Evolutionary conservation across 2,797 vertebrate species (phyloP), one percentile per base, ranked within the genome.

Genomic region (Sandelia bainsii): DNA sequence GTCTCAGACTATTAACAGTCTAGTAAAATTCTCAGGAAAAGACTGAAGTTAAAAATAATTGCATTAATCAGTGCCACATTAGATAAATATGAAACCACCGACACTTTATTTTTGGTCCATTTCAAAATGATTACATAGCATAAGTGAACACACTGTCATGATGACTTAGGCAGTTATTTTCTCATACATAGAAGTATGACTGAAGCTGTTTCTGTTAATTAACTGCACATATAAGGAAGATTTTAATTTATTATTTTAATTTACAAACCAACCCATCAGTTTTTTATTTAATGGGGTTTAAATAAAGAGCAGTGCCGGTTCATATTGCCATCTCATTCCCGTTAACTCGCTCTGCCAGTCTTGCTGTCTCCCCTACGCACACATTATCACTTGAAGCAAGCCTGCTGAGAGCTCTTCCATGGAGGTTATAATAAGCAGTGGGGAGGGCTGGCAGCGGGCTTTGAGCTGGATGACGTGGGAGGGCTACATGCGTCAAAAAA

Each of bases 1-100:
- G 59, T 85, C 81, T 65, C 54, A 75, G 72, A 80, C 66, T 70
- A 83, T 91, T 88, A 86, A 80, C 62, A 66, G 56, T 64, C 54
- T 46, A 87, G 81, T 89, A 73, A 89, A 87, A 75, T 58, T 62
- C 71, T 66, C 16, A 57, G 53, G 39, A 51, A 68, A 75, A 57
- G 51, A 56, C 34, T 13, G 75, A 53, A 32, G 51, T 79, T 80
- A 67, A 80, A 72, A 75, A 81, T 69, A 39, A 73, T 81, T 82
- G 73, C 65, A 82, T 75, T 71, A 85, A 86, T 80, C 56, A 64
- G 66, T 63, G 72, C 49, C 72, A 69, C 50, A 66, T 75, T 73
- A 72, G 19, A 73, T 60, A 40, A 67, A 84, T 80, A 57, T 75
- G 16, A 81, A 68, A 73, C 61, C 39, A 48, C 32, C 57, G 34